Base-by-base conservation (phyloP, 2,797 vertebrate species). In the Pangasius sanitwongsei region DNA sequence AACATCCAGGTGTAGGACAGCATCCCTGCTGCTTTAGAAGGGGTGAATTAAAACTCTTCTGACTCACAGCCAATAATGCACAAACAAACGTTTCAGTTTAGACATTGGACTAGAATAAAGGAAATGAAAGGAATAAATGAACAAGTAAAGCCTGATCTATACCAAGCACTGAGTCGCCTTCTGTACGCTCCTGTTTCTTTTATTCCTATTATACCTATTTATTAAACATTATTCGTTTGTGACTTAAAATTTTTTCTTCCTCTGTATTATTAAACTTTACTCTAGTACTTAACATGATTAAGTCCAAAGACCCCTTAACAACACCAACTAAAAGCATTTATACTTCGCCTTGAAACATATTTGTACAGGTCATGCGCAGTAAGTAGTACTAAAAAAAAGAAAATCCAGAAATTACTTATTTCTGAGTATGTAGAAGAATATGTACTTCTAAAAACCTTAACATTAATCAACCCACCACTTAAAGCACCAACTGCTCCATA, bases 401-500 rank as follows among this genome's bases (percentile, higher is more conserved):
- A 48, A 77, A 78, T n/a, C 6, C 37, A 80, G n/a, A 31, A 20
- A 44, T 48, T 69, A 31, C n/a, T 69, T 69, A 69, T 74, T 61
- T 61, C 7, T 20, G 8, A 81, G 23, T 9, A 63, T 9, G 9
- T 37, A 23, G n/a, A 80, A 57, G 3, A 53, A 78, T 31, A 80
- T 25, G 15, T 83, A 25, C 6, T 31, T 55, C n/a, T 13, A 6
- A 59, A 82, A 82, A 15, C 0, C 23, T 41, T 41, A 57, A 34
- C n/a, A 25, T 65, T 20, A 20, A 84, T 31, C 25, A 90, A 97
- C 97, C 92, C 97, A 99, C 99, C 98, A 93, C 97, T 98, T 90
- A 99, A 94, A 59, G 99, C 97, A 89, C 99, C 98, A 70, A 99
- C 98, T 61, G 99, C 98, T 93, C 98, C 99, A 92, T 97, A 99